Evolutionary conservation across 1,140 invertebrate species (phyloP).

Genomic region (Babylonia areolata): DNA sequence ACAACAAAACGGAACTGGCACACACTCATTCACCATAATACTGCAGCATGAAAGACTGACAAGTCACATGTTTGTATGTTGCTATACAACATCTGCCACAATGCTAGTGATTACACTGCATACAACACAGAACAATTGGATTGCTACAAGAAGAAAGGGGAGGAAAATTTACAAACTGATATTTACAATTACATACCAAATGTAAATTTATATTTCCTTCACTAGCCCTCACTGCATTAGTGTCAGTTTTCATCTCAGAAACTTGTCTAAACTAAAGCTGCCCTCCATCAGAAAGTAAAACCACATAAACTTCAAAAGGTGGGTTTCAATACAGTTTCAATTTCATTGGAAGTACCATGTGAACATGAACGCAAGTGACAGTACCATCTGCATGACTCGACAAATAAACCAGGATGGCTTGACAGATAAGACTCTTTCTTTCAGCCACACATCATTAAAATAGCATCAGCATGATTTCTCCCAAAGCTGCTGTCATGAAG

Average conservation of each 20-base stretch:
- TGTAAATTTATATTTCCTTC: neutral
- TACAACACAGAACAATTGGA: neutral
- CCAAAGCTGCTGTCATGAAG: constrained; percentile 32
- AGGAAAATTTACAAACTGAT: neutral
- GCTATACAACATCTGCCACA: neutral
- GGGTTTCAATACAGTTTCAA: no score
- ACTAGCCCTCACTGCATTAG: neutral
- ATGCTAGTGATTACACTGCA: neutral
- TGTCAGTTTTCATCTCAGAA: neutral
- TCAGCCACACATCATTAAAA: neutral
- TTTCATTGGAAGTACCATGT: no score
- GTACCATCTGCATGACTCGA: no score
- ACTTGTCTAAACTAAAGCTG: neutral
- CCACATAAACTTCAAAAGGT: no score
- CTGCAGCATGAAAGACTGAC: neutral
- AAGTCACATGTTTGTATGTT: neutral
- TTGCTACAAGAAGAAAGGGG: neutral
- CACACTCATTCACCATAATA: neutral
- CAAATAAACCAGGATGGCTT: no score
- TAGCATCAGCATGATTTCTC: no score
- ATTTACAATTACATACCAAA: neutral
- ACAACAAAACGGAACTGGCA: neutral
- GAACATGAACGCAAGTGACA: no score
- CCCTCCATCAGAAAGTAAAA: neutral
- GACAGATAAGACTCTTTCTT: neutral